Conservation (phyloP, 2,888 invertebrate species). For the Allacma fusca region DNA sequence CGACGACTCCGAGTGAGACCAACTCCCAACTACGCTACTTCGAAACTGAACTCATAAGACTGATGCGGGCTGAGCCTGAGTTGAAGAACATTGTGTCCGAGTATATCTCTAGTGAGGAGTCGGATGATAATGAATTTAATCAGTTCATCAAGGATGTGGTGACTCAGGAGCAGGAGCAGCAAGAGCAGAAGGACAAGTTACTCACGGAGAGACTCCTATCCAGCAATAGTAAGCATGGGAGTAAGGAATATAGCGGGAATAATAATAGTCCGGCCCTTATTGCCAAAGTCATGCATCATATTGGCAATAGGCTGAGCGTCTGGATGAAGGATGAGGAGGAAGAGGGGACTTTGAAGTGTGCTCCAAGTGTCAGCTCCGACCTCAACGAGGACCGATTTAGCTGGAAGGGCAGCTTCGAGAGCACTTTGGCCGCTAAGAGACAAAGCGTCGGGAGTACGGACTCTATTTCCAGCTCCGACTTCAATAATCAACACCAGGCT, state of each 20-base stretch:
- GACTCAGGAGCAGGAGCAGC: conserved; percentile 63
- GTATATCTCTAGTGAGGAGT: conserved; percentile 91
- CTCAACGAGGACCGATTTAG: conserved; percentile 80
- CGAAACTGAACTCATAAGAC: conserved; percentile 84
- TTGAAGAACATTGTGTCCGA: conserved; percentile 86
- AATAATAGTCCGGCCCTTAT: conserved; percentile 72
- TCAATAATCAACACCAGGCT: conserved; percentile 41
- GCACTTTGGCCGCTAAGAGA: conserved; percentile 82
- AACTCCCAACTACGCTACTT: conserved; percentile 84
- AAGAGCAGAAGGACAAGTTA: not conserved
- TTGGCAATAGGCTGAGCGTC: conserved; percentile 84
- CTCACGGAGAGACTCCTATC: not conserved
- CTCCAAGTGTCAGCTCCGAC: conserved; percentile 60
- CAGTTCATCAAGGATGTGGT: conserved; percentile 90
- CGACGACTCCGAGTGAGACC: conserved; percentile 63
- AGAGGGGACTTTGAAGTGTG: conserved; percentile 59
- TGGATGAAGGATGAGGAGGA: conserved; percentile 79
- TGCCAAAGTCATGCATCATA: conserved; percentile 91
- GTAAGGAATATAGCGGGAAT: not conserved
- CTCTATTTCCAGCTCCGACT: conserved; percentile 60
- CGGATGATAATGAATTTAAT: conserved; percentile 90
- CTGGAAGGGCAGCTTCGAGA: conserved; percentile 92
- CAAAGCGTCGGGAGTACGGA: conserved; percentile 61
- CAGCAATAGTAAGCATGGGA: not conserved
- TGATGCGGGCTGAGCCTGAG: conserved; percentile 93